phyloP scores from a whole-genome alignment of 2,888 invertebrate species.

The Pammene fasciana region DNA sequence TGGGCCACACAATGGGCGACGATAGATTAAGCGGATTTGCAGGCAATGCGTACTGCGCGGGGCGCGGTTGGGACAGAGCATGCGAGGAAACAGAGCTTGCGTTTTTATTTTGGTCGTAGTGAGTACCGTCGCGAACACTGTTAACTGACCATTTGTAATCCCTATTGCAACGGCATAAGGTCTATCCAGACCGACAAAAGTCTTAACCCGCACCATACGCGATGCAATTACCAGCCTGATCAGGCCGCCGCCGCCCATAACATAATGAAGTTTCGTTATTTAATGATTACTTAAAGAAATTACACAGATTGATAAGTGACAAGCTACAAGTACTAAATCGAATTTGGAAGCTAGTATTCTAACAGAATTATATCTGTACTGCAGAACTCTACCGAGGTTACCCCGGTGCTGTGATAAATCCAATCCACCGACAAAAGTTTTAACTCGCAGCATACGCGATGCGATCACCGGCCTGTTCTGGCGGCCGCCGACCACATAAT shows the following conservation, averaged over 20 bases:
- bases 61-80: constrained; percentile 15
- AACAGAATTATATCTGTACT: background rate
- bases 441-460: constrained; percentile 40
- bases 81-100: background rate
- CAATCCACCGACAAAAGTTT: constrained; percentile 39
- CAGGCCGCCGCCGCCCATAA: constrained; percentile 11
- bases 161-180: too few species aligned
- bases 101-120: background rate
- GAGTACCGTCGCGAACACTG: too few species aligned
- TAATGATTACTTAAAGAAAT: too few species aligned
- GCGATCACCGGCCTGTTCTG: constrained; percentile 24
- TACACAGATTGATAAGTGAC: too few species aligned
- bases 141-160: too few species aligned
- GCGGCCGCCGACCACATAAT: constrained; percentile 17
- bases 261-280: background rate
- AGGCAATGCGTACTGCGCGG: constrained; percentile 36
- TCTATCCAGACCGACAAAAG: constrained; percentile 40
- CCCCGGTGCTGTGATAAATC: constrained; percentile 33
- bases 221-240: constrained; percentile 30
- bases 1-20: constrained; percentile 32
- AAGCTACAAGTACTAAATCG: too few species aligned
- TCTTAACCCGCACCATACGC: constrained; percentile 40
- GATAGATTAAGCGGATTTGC: constrained; percentile 39
- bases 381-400: background rate
- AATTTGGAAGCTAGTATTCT: too few species aligned